Percentiles rank a stretch among this genome's conserved stretches.
phyloP scores from a whole-genome alignment of 2,113 vertebrate species.

The Syngnathus typhle region DNA sequence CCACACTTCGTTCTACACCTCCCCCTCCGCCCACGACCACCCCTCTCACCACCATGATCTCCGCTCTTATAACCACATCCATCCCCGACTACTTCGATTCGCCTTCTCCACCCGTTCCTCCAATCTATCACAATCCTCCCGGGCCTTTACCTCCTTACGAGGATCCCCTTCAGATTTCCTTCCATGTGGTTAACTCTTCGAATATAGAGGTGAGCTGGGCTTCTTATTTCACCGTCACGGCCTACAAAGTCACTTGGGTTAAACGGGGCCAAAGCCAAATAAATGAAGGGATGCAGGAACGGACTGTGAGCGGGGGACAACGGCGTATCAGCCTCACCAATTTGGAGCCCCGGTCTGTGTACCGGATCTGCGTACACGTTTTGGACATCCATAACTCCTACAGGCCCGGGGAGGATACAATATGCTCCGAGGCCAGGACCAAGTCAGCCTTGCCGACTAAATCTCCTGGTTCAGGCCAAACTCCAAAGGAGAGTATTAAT shows the following conservation, averaged over 20 bases:
- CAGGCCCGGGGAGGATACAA: slow-evolving; percentile 82
- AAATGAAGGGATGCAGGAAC: slow-evolving; percentile 85
- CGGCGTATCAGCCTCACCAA: slow-evolving; percentile 78
- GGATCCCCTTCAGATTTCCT: slow-evolving; percentile 83
- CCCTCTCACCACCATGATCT: slow-evolving; percentile 41
- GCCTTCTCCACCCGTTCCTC: slow-evolving; percentile 56
- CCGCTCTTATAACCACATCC: slow-evolving; percentile 50
- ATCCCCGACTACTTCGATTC: slow-evolving; percentile 52
- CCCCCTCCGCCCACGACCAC: slow-evolving; percentile 57
- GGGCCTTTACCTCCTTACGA: slow-evolving; percentile 75
- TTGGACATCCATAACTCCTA: slow-evolving; percentile 88
- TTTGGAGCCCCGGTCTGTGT: slow-evolving; percentile 85
- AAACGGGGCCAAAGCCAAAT: slow-evolving; percentile 90
- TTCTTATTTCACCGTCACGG: slow-evolving; percentile 83
- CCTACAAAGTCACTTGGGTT: slow-evolving; percentile 95
- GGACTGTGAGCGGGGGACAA: slow-evolving; percentile 83
- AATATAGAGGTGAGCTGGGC: slow-evolving; percentile 90
- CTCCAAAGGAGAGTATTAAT: slow-evolving; percentile 80
- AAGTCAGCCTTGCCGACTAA: slow-evolving; percentile 77
- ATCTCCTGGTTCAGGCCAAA: slow-evolving; percentile 81
- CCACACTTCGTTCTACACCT: slow-evolving; percentile 67
- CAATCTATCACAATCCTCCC: slow-evolving; percentile 70
- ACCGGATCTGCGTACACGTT: slow-evolving; percentile 90
- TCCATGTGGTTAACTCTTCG: slow-evolving; percentile 85
- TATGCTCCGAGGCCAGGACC: slow-evolving; percentile 79